These are phyloP conservation scores for Enteromius mattozi DNA, from an alignment of 2,797 vertebrate genomes.

Conservation along the genomic window DNA sequence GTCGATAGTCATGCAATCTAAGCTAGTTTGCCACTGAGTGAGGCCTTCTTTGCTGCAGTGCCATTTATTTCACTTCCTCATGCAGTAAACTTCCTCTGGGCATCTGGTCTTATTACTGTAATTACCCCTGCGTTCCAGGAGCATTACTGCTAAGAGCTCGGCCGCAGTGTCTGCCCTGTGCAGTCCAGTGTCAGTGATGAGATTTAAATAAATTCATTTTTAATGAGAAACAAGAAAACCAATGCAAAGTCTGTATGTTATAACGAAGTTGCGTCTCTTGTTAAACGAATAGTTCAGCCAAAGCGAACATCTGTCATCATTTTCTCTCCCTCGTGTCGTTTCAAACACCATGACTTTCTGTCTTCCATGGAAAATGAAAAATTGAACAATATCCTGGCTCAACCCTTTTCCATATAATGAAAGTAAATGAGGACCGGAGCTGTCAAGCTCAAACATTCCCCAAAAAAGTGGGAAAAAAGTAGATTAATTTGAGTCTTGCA, in stretches of 20 bases:
- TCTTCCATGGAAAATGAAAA: not conserved
- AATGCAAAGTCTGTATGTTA: not conserved
- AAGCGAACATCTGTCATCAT: not conserved
- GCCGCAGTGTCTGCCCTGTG: not conserved
- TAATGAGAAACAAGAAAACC: not conserved
- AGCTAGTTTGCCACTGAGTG: conserved; percentile 72
- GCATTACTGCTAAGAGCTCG: conserved; percentile 5
- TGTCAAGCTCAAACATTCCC: not conserved
- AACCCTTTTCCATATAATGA: not conserved
- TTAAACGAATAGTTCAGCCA: not conserved
- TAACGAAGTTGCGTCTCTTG: not conserved
- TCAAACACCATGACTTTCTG: not conserved
- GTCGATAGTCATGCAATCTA: conserved; percentile 71
- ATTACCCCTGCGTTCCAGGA: conserved; percentile 46
- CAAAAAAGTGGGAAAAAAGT: not conserved
- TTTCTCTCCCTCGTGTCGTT: not conserved
- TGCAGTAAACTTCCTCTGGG: conserved; percentile 38
- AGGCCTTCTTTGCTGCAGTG: conserved; percentile 68
- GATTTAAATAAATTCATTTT: not conserved
- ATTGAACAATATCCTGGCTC: not conserved
- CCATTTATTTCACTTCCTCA: conserved; percentile 70
- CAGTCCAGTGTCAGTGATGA: not conserved
- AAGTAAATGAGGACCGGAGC: not conserved
- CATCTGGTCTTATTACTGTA: conserved; percentile 53
- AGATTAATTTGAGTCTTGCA: not conserved